phyloP scores from a whole-genome alignment of 2,797 vertebrate species.

The Enteromius viviparus region DNA sequence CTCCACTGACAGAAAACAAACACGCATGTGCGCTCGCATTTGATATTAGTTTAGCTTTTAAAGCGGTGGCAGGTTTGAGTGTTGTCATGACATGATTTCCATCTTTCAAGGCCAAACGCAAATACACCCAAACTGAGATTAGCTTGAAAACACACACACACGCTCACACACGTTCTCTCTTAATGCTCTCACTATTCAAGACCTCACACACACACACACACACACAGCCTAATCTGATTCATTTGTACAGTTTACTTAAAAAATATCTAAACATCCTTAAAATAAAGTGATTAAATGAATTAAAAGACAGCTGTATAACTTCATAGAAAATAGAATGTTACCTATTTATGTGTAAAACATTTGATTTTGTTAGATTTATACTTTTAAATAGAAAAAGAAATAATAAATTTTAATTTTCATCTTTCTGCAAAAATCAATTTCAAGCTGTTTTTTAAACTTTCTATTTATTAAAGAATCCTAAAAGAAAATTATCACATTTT shows the following conservation, averaged over 20 bases:
- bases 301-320: not conserved
- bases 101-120: constrained; percentile 24
- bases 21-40: not conserved
- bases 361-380: not conserved
- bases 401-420: not conserved
- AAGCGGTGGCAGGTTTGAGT: not conserved
- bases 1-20: not conserved
- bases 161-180: not conserved
- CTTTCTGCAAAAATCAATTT: not conserved
- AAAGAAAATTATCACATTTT: not conserved
- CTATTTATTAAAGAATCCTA: not conserved
- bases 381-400: too few species aligned
- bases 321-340: not conserved
- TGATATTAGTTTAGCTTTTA: constrained; percentile 15
- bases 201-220: not conserved
- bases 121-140: constrained; percentile 9
- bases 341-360: not conserved
- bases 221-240: not conserved
- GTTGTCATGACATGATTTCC: not conserved
- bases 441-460: not conserved
- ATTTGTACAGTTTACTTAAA: not conserved
- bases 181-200: not conserved
- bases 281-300: not conserved
- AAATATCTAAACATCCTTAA: not conserved
- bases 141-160: not conserved